Evolutionary conservation across 2,888 invertebrate genomes (phyloP).

Genomic region (Perizoma affinitatum): DNA sequence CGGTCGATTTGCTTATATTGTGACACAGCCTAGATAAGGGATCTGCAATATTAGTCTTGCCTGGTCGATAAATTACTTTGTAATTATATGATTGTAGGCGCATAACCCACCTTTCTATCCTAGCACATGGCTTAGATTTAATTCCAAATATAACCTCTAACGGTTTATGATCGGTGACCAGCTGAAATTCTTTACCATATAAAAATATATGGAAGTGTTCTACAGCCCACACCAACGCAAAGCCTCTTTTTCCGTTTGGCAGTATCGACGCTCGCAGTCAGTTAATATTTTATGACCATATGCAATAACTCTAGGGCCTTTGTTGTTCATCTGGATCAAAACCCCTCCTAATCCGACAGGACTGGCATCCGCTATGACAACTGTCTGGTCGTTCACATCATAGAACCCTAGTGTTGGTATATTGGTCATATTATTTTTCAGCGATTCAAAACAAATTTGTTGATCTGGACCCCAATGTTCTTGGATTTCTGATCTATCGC

Average conservation of each 20-base stretch:
- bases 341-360: background rate
- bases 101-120: conserved; percentile 41
- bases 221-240: conserved; percentile 30
- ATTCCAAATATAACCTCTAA: conserved; percentile 51
- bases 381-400: background rate
- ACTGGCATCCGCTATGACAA: background rate
- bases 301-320: background rate
- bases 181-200: conserved; percentile 44
- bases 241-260: conserved; percentile 42
- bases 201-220: conserved; percentile 44
- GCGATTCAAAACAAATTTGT: background rate
- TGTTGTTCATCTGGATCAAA: background rate
- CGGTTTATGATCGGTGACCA: conserved; percentile 53
- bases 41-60: conserved; percentile 48
- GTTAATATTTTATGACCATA: conserved; percentile 3
- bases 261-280: conserved; percentile 20
- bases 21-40: conserved; percentile 36
- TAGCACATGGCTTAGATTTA: conserved; percentile 51
- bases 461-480: background rate
- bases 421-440: background rate
- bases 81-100: conserved; percentile 36
- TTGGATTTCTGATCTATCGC: background rate
- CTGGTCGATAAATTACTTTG: conserved; percentile 36
- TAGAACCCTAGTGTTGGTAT: conserved; percentile 1
- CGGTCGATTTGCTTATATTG: conserved; percentile 5